These are phyloP conservation scores for Drosophila arizonae DNA, from an alignment of 1,140 invertebrate species.

Conservation along the genomic window DNA sequence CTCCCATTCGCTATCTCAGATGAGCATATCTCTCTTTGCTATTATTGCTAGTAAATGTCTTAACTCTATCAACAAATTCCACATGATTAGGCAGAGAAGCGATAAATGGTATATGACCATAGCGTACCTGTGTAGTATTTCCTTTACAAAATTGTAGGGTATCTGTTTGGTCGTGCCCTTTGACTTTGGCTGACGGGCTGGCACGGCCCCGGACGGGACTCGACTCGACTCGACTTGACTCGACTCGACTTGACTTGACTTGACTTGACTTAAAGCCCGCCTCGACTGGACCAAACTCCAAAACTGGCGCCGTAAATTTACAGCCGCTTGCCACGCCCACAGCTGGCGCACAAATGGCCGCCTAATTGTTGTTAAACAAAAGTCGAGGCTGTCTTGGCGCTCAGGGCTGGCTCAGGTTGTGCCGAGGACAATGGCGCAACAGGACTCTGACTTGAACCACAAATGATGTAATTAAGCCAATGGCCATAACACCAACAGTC, in stretches of 20 bases:
- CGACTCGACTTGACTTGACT: slow-evolving; percentile 1
- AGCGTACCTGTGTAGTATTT: no score
- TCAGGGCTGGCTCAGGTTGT: slow-evolving; percentile 12
- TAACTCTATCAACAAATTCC: no score
- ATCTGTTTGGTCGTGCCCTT: background rate
- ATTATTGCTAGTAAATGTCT: no score
- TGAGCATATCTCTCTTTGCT: no score
- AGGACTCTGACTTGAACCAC: slow-evolving; percentile 57
- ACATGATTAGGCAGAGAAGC: no score
- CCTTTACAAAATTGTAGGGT: background rate
- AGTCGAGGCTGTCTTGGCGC: slow-evolving; percentile 31
- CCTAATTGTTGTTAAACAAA: slow-evolving; percentile 78
- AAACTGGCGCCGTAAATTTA: slow-evolving; percentile 71
- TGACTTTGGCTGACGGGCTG: no score
- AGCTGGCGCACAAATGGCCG: slow-evolving; percentile 42
- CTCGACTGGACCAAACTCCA: slow-evolving; percentile 23
- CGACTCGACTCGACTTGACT: slow-evolving; percentile 3
- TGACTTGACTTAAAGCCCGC: slow-evolving; percentile 3
- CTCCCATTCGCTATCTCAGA: no score
- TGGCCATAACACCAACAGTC: slow-evolving; percentile 24
- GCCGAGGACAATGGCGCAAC: slow-evolving; percentile 60
- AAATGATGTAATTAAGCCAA: slow-evolving; percentile 76
- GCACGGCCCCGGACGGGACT: background rate
- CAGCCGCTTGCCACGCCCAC: slow-evolving; percentile 70
- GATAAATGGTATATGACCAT: no score